Evolutionary conservation across 1,140 invertebrate species (phyloP).

Genomic region (Pissodes strobi): DNA sequence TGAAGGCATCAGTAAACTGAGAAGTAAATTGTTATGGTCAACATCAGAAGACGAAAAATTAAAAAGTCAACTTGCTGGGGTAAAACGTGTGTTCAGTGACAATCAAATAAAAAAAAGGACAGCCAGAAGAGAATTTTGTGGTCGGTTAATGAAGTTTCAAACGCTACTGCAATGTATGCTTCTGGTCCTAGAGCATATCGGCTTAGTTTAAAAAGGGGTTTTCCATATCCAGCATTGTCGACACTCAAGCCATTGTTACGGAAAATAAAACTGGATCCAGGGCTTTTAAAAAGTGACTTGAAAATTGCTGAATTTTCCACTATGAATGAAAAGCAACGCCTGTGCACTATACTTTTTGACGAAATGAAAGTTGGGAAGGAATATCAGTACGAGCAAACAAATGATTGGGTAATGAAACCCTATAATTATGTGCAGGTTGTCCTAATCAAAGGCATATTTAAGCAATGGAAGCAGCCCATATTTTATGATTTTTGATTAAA

Average conservation of each 20-base stretch:
- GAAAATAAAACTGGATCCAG: conserved; percentile 10
- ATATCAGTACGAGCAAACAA: conserved; percentile 24
- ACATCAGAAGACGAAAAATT: conserved; percentile 14
- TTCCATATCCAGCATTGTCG: conserved; percentile 8
- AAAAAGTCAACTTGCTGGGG: conserved; percentile 15
- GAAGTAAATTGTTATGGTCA: not conserved
- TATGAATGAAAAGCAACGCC: conserved; percentile 1
- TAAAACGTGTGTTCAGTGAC: conserved; percentile 19
- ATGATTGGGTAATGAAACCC: conserved; percentile 25
- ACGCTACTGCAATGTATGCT: conserved; percentile 10
- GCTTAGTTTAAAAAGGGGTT: conserved; percentile 17
- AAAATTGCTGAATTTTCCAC: conserved; percentile 7
- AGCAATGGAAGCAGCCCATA: conserved; percentile 52
- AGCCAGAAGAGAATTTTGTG: conserved; percentile 19
- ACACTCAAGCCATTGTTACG: not conserved
- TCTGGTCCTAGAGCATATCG: conserved; percentile 21
- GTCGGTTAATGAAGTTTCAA: conserved; percentile 20
- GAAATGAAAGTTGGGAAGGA: conserved; percentile 26
- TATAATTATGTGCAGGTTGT: conserved; percentile 23
- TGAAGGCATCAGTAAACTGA: not conserved
- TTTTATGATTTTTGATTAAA: conserved; percentile 46
- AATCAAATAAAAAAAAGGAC: conserved; percentile 20
- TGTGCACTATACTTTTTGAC: conserved; percentile 13
- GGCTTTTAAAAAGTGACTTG: conserved; percentile 13
- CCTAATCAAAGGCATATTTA: conserved; percentile 33